Percentiles rank a stretch among this genome's conserved stretches.
These are phyloP conservation scores for Euura lappo DNA, from an alignment of 1,140 invertebrate species.

Conservation along the genomic window DNA sequence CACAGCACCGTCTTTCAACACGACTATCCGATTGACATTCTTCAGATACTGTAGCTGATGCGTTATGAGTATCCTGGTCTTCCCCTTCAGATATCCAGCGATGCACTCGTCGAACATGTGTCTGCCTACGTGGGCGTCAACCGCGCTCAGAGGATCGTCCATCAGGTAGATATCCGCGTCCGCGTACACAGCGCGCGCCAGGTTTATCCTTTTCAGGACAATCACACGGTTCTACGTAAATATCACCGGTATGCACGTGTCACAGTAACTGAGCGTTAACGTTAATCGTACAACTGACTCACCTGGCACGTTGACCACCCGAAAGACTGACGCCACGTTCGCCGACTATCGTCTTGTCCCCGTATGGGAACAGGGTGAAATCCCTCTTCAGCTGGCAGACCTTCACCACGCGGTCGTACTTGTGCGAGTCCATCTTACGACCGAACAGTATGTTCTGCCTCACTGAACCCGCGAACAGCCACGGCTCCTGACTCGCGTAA, in stretches of 20 bases:
- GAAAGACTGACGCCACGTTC: conserved; percentile 77
- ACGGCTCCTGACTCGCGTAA: conserved; percentile 77
- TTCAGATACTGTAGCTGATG: conserved; percentile 86
- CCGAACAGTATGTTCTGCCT: conserved; percentile 87
- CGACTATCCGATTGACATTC: conserved; percentile 76
- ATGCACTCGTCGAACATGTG: conserved; percentile 81
- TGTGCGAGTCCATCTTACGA: conserved; percentile 65
- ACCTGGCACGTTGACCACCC: conserved; percentile 81
- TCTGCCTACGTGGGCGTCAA: conserved; percentile 81
- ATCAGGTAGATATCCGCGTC: conserved; percentile 75
- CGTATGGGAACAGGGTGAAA: conserved; percentile 65
- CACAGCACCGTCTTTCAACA: conserved; percentile 73
- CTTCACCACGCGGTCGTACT: conserved; percentile 66
- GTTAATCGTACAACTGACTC: neutral
- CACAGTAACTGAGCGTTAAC: too few species aligned
- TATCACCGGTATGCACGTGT: too few species aligned
- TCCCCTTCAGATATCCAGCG: conserved; percentile 71
- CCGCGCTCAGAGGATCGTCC: conserved; percentile 83
- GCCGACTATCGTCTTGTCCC: conserved; percentile 81
- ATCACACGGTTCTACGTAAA: too few species aligned
- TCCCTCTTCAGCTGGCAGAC: conserved; percentile 66
- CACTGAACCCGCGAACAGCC: conserved; percentile 67
- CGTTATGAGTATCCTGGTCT: conserved; percentile 82
- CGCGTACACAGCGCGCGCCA: conserved; percentile 66
- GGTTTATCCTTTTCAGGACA: conserved; percentile 66